These are phyloP conservation scores for Gadus macrocephalus DNA, from an alignment of 2,113 vertebrate species.

Conservation along the genomic window DNA sequence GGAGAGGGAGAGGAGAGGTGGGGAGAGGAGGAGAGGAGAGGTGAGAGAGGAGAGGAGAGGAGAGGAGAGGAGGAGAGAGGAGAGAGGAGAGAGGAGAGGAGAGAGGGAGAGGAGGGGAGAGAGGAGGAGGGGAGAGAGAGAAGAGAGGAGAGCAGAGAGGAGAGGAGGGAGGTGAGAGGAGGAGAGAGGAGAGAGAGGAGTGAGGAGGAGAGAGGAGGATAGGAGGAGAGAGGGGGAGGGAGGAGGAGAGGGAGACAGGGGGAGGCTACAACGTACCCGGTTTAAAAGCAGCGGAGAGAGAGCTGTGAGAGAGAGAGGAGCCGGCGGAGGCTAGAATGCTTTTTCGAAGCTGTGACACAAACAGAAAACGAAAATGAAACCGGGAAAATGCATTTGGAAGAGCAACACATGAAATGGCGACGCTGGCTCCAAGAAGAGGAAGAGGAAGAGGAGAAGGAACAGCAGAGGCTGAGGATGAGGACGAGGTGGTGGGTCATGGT, in stretches of 20 bases:
- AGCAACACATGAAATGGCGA: neutral
- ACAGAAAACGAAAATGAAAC: slow-evolving; percentile 11
- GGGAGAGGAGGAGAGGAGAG: too few species aligned
- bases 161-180: too few species aligned
- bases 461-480: too few species aligned
- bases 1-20: too few species aligned
- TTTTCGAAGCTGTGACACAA: slow-evolving; percentile 79
- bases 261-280: slow-evolving; percentile 76
- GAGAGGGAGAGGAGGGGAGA: too few species aligned
- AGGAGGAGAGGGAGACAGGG: neutral
- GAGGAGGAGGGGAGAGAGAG: too few species aligned
- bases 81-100: too few species aligned
- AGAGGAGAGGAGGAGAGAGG: too few species aligned
- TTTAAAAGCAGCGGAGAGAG: slow-evolving; percentile 85
- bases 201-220: neutral
- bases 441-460: neutral
- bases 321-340: slow-evolving; percentile 77
- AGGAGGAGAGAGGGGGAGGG: slow-evolving; percentile 15
- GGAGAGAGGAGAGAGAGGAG: too few species aligned
- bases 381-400: slow-evolving; percentile 10
- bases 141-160: too few species aligned
- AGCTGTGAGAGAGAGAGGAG: slow-evolving; percentile 86
- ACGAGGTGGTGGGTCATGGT: neutral
- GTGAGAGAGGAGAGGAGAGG: too few species aligned
- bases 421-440: neutral